Conservation (phyloP, 2,888 invertebrate species). For the Caenorhabditis virilis region DNA sequence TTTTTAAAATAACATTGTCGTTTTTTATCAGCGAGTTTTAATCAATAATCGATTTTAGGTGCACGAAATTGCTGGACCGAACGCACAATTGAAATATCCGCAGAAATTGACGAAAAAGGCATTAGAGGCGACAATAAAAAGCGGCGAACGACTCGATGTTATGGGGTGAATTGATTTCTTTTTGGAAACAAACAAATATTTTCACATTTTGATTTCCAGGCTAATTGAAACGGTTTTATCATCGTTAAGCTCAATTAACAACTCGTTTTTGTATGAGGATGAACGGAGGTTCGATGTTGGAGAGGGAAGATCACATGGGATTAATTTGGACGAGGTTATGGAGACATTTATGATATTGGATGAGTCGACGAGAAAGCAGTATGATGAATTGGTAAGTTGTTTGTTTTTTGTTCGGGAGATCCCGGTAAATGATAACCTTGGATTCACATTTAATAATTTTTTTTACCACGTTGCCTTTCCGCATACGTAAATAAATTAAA, state of each 20-base stretch:
- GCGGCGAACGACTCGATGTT: slow-evolving; percentile 52
- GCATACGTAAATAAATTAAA: no score
- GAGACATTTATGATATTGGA: slow-evolving; percentile 74
- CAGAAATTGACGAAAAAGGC: slow-evolving; percentile 14
- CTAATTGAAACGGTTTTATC: slow-evolving; percentile 84
- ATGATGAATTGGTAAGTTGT: slow-evolving; percentile 44
- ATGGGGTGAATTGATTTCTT: slow-evolving; percentile 46
- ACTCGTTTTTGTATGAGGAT: slow-evolving; percentile 77
- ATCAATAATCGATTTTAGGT: no score
- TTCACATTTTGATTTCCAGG: slow-evolving; percentile 71
- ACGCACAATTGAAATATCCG: slow-evolving; percentile 32
- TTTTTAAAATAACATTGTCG: no score
- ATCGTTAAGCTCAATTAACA: slow-evolving; percentile 84
- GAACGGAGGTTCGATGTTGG: slow-evolving; percentile 42
- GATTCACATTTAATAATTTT: no score
- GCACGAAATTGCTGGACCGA: slow-evolving; percentile 20
- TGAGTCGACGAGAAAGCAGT: slow-evolving; percentile 46
- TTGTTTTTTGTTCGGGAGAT: background rate
- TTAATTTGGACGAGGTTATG: slow-evolving; percentile 75
- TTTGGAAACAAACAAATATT: background rate
- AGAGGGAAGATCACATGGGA: slow-evolving; percentile 74
- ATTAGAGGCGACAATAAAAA: slow-evolving; percentile 14
- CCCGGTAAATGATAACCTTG: no score
- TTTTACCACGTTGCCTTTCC: no score
- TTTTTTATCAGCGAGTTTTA: no score